A percentile compares a stretch with the other conserved stretches of the same genome.
phyloP scores from a whole-genome alignment of 2,113 vertebrate genomes.

The Neolamprologus falcicula region DNA sequence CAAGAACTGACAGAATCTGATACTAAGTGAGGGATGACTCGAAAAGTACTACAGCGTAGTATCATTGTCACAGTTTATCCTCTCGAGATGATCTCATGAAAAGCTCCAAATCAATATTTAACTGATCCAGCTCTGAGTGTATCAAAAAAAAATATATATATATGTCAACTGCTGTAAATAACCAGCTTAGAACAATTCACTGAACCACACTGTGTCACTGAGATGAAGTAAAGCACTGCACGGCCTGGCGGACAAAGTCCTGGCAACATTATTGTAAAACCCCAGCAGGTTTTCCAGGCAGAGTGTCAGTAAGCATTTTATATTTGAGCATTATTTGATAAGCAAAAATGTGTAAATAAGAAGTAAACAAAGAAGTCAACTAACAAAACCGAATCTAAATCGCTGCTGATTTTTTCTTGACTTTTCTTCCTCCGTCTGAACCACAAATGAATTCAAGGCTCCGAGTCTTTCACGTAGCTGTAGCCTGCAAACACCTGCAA shows the following conservation, averaged over 20 bases:
- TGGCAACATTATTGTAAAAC: neutral
- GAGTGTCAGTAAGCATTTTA: neutral
- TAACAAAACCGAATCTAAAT: accelerated
- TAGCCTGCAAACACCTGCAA: neutral
- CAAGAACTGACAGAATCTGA: neutral
- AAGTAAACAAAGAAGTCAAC: neutral
- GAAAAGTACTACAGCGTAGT: neutral
- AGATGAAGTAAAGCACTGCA: neutral
- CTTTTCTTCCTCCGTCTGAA: neutral
- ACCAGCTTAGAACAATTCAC: neutral
- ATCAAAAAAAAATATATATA: accelerated
- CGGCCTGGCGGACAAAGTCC: neutral
- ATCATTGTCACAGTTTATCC: neutral
- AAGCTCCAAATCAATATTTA: neutral
- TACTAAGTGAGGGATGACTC: neutral
- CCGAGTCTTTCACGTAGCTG: accelerated
- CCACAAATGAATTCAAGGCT: neutral
- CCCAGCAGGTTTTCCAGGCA: neutral
- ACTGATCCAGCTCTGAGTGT: neutral
- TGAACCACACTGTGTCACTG: neutral
- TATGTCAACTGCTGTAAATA: neutral
- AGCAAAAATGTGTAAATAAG: neutral
- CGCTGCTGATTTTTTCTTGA: neutral
- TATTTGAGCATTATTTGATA: neutral
- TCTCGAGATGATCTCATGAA: neutral